phyloP scores from a whole-genome alignment of 2,797 vertebrate genomes.

The Enteromius mattozi region DNA sequence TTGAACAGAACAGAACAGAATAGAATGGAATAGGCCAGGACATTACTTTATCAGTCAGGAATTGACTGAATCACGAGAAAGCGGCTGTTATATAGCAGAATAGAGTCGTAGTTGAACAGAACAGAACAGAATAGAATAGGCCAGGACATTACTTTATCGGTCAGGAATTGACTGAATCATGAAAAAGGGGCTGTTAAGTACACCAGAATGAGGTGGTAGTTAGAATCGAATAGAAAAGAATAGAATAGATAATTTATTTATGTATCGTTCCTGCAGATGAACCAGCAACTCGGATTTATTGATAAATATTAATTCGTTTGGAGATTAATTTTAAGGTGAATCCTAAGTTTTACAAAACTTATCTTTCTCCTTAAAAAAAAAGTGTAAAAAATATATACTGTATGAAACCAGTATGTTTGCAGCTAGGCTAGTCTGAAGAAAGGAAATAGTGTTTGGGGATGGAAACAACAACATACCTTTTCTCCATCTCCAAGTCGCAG shows the following conservation, averaged over 20 bases:
- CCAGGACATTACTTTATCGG: no score
- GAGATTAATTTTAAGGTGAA: neutral
- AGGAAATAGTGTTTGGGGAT: neutral
- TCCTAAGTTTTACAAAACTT: neutral
- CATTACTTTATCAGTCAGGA: no score
- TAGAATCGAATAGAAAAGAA: no score
- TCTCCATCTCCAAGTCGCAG: neutral
- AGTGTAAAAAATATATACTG: neutral
- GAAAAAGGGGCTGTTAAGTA: no score
- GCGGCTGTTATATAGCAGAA: no score
- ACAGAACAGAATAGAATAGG: neutral
- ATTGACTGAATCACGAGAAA: no score
- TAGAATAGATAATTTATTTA: neutral
- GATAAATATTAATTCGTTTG: neutral
- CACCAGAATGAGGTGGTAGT: no score
- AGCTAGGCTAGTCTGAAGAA: neutral
- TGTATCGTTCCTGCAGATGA: neutral
- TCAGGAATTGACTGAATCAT: no score
- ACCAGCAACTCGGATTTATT: no score
- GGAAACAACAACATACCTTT: neutral
- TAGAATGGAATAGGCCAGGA: no score
- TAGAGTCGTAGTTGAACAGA: neutral
- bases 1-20: neutral
- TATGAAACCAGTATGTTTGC: no score
- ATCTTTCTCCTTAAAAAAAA: neutral